Percentiles rank a stretch among this genome's conserved stretches.
These are phyloP conservation scores for Ischnus inquisitorius DNA, from an alignment of 2,888 invertebrate genomes.

Conservation along the genomic window DNA sequence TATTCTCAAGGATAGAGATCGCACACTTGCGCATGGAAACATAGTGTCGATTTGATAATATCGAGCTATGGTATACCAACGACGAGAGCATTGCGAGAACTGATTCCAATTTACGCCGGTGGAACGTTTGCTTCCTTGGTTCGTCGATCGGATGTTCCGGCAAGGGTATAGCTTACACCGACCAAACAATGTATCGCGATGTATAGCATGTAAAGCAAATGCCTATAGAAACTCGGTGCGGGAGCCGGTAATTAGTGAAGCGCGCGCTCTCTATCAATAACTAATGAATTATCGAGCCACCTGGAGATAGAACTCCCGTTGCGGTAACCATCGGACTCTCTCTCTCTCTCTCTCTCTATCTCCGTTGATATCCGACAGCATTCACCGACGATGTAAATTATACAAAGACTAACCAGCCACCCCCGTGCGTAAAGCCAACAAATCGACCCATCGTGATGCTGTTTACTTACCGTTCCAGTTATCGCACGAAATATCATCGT, in stretches of 20 bases:
- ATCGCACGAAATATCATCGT: background rate
- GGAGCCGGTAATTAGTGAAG: slow-evolving; percentile 53
- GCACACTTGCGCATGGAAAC: background rate
- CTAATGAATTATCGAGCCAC: slow-evolving; percentile 66
- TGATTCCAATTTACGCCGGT: slow-evolving; percentile 8
- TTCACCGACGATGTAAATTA: slow-evolving; percentile 40
- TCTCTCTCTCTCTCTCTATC: slow-evolving; percentile 16
- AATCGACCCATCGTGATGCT: slow-evolving; percentile 35
- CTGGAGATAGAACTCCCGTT: slow-evolving; percentile 61
- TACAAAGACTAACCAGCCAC: slow-evolving; percentile 32
- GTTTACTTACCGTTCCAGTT: background rate
- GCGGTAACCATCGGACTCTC: slow-evolving; percentile 26
- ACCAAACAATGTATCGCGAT: background rate
- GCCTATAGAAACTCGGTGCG: slow-evolving; percentile 16
- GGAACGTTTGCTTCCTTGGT: slow-evolving; percentile 21
- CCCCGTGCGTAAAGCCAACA: slow-evolving; percentile 48
- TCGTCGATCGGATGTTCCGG: background rate
- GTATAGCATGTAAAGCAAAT: background rate
- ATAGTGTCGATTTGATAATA: background rate
- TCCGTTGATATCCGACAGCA: slow-evolving; percentile 24
- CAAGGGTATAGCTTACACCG: slow-evolving; percentile 13
- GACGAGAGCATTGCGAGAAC: background rate
- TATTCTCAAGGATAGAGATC: background rate
- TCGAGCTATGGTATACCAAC: background rate
- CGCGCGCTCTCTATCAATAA: slow-evolving; percentile 59